Percentiles rank a stretch among this genome's conserved stretches.
These are phyloP conservation scores for Heliocidaris tuberculata DNA, from an alignment of 35 echinoderm and acorn worm genomes.

Conservation along the genomic window DNA sequence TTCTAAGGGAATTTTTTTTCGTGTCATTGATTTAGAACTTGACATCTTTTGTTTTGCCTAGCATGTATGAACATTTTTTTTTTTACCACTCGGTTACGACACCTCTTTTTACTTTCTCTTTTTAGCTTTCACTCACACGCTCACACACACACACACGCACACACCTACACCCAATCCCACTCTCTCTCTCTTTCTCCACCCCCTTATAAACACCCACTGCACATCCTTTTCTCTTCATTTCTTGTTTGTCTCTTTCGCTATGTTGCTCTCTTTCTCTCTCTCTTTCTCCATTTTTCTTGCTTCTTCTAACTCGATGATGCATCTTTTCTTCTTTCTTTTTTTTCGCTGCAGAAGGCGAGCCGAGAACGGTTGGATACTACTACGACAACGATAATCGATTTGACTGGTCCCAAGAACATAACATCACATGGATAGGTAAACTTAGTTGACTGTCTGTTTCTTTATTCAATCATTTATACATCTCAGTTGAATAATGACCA, in stretches of 20 bases:
- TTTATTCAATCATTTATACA: too few relatives aligned
- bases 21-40: too few relatives aligned
- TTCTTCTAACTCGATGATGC: background rate
- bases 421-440: conserved; percentile 37
- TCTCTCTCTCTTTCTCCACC: background rate
- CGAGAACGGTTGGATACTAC: conserved; percentile 33
- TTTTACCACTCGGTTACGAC: too few relatives aligned
- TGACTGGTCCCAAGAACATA: conserved; percentile 24
- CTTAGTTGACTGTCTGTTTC: background rate
- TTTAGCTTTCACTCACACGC: background rate
- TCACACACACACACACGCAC: too few relatives aligned
- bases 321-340: background rate
- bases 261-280: background rate
- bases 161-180: background rate
- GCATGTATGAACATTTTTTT: too few relatives aligned
- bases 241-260: too few relatives aligned
- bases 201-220: too few relatives aligned
- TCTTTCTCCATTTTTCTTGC: background rate
- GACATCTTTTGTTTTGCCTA: too few relatives aligned
- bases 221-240: too few relatives aligned
- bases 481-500: too few relatives aligned
- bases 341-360: conserved; percentile 24
- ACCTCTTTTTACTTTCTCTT: background rate
- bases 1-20: too few relatives aligned
- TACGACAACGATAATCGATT: conserved; percentile 30